Evolutionary conservation across 2,888 invertebrate species (phyloP).

Genomic region (Cantharis rustica): DNA sequence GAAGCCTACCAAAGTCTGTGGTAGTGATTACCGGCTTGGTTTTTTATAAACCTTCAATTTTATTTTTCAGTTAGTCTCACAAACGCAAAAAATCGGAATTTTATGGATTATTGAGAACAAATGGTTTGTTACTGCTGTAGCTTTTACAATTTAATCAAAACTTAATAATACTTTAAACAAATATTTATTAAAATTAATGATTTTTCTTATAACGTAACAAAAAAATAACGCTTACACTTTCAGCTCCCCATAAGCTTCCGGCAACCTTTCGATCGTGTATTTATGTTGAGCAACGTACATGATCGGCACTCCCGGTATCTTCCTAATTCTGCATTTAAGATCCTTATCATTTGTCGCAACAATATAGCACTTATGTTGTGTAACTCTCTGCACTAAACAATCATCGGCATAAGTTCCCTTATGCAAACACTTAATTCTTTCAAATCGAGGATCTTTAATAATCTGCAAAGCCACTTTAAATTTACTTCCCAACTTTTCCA

Average conservation of each 20-base stretch:
- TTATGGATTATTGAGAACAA: no score
- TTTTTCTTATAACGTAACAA: neutral
- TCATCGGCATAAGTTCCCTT: constrained; percentile 99
- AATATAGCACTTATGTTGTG: constrained; percentile 98
- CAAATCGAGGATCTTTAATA: constrained; percentile 92
- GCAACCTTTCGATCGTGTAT: constrained; percentile 97
- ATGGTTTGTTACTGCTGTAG: no score
- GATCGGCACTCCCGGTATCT: constrained; percentile 98
- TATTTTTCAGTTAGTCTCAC: no score
- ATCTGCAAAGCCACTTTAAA: constrained; percentile 94
- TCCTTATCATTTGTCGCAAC: constrained; percentile 99
- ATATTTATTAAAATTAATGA: neutral
- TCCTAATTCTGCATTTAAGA: constrained; percentile 90
- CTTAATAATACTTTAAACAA: neutral
- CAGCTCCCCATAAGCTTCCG: constrained; percentile 97
- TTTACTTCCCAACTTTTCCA: constrained; percentile 95
- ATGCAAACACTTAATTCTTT: constrained; percentile 90
- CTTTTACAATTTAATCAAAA: neutral
- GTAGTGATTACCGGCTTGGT: no score
- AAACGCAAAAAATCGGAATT: no score
- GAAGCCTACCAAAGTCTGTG: no score
- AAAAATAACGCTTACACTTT: constrained; percentile 55
- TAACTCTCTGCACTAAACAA: constrained; percentile 93
- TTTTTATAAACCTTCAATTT: no score
- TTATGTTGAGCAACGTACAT: constrained; percentile 95